Base-by-base conservation (phyloP, 2,888 invertebrate species). In the Drosophila formosana region DNA sequence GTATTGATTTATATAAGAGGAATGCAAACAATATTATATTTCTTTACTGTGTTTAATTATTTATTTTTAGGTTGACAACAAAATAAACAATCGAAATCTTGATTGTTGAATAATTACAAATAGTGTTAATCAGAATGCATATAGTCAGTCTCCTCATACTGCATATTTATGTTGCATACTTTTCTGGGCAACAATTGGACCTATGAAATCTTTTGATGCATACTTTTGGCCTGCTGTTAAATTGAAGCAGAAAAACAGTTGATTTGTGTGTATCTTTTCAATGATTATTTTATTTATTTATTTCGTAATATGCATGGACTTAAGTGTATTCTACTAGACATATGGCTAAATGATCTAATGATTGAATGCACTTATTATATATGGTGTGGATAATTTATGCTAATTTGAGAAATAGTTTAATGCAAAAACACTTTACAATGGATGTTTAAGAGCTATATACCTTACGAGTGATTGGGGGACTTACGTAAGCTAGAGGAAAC, bases 281-380 rank as follows among this genome's bases (percentile, higher is more conserved):
- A 57, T 68, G 57, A 43, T 53, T 39, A 34, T 75, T 75, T 75
- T 43, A 34, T 75, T 75, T 75, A 75, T 72, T 70, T 60, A 55
- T 25, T 47, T 56, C 32, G 41, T 74, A 65, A 65, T 69, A 62
- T 75, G 70, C 64, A 57, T 74, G 66, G 25, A 66, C 70, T 78
- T 81, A 86, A 30, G 34, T 45, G 30, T 74, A 80, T 53, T 64
- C 47, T 67, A 58, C 49, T 56, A 45, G 37, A 49, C 57, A 60
- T 82, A 81, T 55, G 50, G 45, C 67, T 80, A 81, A 86, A 74
- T 81, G 80, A 55, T 68, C 80, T 85, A 86, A 86, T 67, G 69
- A 66, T 67, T 65, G 72, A 45, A 53, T 74, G 75, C 51, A 55
- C 62, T 51, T 53, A 58, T 37, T 26, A 47, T 45, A 30, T 58